Percentiles rank a stretch among this genome's conserved stretches.
These are phyloP conservation scores for Saimiri boliviensis DNA, from an alignment of 2,113 vertebrate genomes.

Conservation along the genomic window DNA sequence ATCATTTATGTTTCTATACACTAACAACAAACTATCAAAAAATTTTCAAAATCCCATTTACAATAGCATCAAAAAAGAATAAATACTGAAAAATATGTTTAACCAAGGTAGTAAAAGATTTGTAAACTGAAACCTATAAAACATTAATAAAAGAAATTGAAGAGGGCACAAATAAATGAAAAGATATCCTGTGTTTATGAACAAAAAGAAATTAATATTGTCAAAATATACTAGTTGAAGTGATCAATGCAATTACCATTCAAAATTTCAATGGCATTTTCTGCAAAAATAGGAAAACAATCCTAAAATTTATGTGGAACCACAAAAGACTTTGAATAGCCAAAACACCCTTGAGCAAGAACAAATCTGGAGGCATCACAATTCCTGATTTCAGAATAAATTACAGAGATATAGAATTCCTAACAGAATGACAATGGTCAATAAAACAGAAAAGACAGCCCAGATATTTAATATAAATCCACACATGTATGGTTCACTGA, in stretches of 20 bases:
- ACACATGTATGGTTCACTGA: background rate
- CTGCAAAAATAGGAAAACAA: background rate
- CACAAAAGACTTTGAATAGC: background rate
- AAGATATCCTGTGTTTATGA: background rate
- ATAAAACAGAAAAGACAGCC: background rate
- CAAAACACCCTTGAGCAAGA: background rate
- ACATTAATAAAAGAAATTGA: background rate
- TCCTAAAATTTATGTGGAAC: background rate
- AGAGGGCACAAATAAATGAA: background rate
- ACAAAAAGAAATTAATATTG: too few species aligned
- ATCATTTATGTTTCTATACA: background rate
- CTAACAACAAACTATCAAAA: background rate
- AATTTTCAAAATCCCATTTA: background rate
- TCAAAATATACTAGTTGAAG: too few species aligned
- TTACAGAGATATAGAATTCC: background rate
- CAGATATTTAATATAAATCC: too few species aligned
- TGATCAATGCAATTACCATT: background rate
- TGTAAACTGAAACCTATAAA: background rate
- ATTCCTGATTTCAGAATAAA: background rate
- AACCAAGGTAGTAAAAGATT: background rate
- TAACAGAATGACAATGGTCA: background rate
- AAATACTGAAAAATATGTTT: background rate
- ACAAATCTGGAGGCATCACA: background rate
- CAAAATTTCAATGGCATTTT: background rate
- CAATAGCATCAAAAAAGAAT: background rate